Base-by-base conservation (phyloP, 1,140 invertebrate species). In the Arion vulgaris region DNA sequence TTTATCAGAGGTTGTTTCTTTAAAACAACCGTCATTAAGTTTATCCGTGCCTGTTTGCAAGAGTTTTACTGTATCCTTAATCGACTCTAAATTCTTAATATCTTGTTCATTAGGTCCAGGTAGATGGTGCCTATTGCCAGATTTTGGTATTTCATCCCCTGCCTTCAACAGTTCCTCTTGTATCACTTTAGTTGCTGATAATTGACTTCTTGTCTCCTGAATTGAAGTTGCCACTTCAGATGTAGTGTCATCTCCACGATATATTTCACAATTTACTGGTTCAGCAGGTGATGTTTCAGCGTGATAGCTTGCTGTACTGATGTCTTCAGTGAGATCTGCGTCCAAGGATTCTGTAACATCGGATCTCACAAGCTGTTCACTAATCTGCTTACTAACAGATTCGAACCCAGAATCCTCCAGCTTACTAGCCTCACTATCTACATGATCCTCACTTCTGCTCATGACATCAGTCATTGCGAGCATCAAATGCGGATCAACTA, bases 351-450 rank as follows among this genome's bases (percentile, higher is more conserved):
- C 71, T 2, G 38, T 32, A 2, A 23, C 76, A 13, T 78, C 76
- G 1, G 76, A 49, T 68, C 17, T 17, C 17, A 49, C 53, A 17
- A 36, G 62, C 53, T 41, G 51, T 41, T 78, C 76, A n/a, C 28
- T 26, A 11, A 53, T 19, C 15, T 62, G 53, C 38, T 41, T 62
- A 38, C 11, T 78, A 0, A 62, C 39, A 39, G 76, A 78, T 32
- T 78, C 76, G 57, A 78, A 78, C 26, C 76, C 76, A 15, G 76
- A 78, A 45, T 78, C 76, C 5, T 39, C 57, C 4, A 78, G 51
- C 13, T 26, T 28, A 26, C 76, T 62, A n/a, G 1, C 38, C 5
- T 49, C 73, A 13, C 73, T 45, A 9, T 75, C 73, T 1, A 26
- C 26, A 0, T 45, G 39, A 34, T 66, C 62, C 32, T 32, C 62